A percentile compares a stretch with the other conserved stretches of the same genome.
Evolutionary conservation across 2,797 vertebrate genomes (phyloP).

Genomic region (Percopsis omiscomaycus): DNA sequence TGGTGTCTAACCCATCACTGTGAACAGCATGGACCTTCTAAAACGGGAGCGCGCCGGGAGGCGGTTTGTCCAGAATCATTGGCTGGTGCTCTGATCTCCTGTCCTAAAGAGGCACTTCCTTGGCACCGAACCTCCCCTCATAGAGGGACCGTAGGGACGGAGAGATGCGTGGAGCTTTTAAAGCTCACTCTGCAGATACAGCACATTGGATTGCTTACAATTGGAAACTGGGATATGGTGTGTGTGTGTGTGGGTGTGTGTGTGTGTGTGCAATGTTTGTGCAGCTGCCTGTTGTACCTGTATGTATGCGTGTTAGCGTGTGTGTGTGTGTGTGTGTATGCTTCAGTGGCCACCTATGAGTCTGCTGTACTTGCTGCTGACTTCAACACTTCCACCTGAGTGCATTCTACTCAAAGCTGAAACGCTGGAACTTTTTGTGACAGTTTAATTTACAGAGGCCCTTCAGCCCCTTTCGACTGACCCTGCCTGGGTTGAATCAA

Average conservation of each 20-base stretch:
- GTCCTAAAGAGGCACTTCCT: conserved; percentile 32
- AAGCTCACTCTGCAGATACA: conserved; percentile 13
- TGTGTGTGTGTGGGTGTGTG: not conserved
- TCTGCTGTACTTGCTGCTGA: not conserved
- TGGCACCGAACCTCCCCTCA: conserved; percentile 18
- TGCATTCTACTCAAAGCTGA: conserved; percentile 15
- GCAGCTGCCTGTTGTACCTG: not conserved
- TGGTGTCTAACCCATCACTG: conserved; percentile 7
- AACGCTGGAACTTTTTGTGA: conserved; percentile 5
- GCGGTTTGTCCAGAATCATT: conserved; percentile 24
- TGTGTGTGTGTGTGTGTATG: not conserved
- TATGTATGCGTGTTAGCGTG: not conserved
- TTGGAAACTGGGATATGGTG: conserved; percentile 5
- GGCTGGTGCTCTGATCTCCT: conserved; percentile 37
- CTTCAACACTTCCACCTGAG: conserved; percentile 6
- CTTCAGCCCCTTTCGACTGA: not conserved
- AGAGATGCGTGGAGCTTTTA: conserved; percentile 30
- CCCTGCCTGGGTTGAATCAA: conserved; percentile 13
- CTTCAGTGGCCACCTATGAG: conserved; percentile 7
- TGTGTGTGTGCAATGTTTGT: not conserved
- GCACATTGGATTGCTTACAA: conserved; percentile 25
- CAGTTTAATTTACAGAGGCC: conserved; percentile 18
- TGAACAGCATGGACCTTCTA: conserved; percentile 26
- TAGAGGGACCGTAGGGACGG: conserved; percentile 13
- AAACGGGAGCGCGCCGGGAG: conserved; percentile 21